Evolutionary conservation across 2,113 vertebrate genomes (phyloP), one percentile per base, ranked within the genome.

Genomic region (Emberiza fucata): DNA sequence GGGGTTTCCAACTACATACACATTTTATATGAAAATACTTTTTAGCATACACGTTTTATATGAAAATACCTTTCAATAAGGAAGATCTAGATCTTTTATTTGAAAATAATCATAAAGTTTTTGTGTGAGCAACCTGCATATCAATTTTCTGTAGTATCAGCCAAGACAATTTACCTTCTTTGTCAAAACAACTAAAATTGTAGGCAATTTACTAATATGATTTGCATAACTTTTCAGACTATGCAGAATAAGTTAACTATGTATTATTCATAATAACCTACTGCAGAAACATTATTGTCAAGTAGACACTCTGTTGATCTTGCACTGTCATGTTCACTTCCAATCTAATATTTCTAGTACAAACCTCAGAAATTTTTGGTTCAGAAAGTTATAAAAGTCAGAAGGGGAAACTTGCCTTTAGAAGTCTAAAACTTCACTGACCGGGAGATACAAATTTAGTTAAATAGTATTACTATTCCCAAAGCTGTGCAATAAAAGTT

Each of bases 191-290:
- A 48, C 66, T 93, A 40, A 92, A 92, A 97, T 93, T 68, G 84
- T 87, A 97, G 83, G 54, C 84, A 98, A 97, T 96, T 96, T 96
- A 68, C 50, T 97, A 94, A 95, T 91, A 64, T 92, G 39, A 97
- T 97, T 97, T 97, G 79, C 92, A 97, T 96, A 95, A 82, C 93
- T 96, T 97, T 94, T 95, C 93, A 96, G 79, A 94, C 87, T 92
- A 90, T 94, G 91, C 53, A 93, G 93, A 95, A 93, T 96, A 87
- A 94, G 77, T 94, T 92, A 95, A 91, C 59, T 75, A 97, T 97
- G 75, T 80, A 95, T 97, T 97, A 97, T 97, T 97, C 95, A 96
- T 97, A 22, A 94, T 94, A 89, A 90, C 94, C 80, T 85, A n/a
- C n/a, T 50, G 18, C 45, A 91, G 78, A 96, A 96, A 89, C 20